Base-by-base conservation (phyloP, 1,140 invertebrate genomes). In the Pogonomyrmex barbatus region DNA sequence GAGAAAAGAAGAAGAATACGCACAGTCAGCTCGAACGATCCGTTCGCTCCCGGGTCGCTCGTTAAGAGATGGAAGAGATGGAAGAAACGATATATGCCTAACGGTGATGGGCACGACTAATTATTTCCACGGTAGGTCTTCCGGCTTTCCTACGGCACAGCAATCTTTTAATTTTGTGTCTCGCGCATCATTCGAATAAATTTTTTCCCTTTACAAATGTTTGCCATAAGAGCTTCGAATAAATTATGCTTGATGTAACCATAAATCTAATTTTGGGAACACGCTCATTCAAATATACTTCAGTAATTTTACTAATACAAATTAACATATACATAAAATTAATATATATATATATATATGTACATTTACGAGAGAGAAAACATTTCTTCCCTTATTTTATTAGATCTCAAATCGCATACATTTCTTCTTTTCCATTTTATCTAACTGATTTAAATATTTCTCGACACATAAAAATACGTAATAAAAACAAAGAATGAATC, bases 21-120 rank as follows among this genome's bases (percentile, higher is more conserved):
- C 63, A 68, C 76, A 39, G 47, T 67, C 76, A 17, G 39, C 8
- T 52, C 52, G 36, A 39, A 68, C 84, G 84, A 86, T 86, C 62
- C 39, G 36, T 54, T 56, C 70, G 58, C 36, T 24, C 24, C 24
- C 73, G 52, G 33, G 39, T 12, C 42, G 68, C 82, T 78, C 87
- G 73, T 76, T 88, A 78, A 56, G 62, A 79, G 83, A 86, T 71
- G 71, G 85, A 78, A 56, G 62, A 79, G 83, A 86, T 71, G 71
- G 85, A 50, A 54, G 52, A 68, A 62, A 84, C 86, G 88, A 89
- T 87, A 89, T 78, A 89, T 75, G 47, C 42, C 79, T 73, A 42
- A 58, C 75, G 39, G 52, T 68, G 75, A 79, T 68, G 78, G 63
- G 52, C 63, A 70, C 47, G 62, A 79, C 84, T 86, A 86, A 86